Percentiles rank a stretch among this genome's conserved stretches.
phyloP scores from a whole-genome alignment of 2,113 vertebrate species.

The Microtus richardsoni region DNA sequence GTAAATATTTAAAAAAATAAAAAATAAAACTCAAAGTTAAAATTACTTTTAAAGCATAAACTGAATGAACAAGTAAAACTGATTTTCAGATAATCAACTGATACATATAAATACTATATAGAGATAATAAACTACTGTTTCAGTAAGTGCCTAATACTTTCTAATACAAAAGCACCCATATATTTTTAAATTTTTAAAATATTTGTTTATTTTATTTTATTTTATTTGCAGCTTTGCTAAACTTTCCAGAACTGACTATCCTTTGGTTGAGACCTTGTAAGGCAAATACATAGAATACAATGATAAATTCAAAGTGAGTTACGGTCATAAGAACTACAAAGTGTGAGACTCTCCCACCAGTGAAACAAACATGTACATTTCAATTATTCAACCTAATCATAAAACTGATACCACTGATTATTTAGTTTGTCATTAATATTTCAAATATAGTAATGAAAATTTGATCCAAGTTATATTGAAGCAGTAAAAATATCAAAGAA shows the following conservation, averaged over 20 bases:
- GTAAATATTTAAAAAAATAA: too few species aligned
- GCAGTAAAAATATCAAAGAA: conserved; percentile 21
- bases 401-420: background rate
- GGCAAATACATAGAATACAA: conserved; percentile 50
- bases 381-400: conserved; percentile 27
- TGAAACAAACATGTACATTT: conserved; percentile 25
- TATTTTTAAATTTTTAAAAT: background rate
- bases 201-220: background rate
- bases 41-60: conserved; percentile 12
- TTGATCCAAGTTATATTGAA: background rate
- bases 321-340: background rate
- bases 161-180: background rate
- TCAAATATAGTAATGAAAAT: background rate
- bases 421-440: background rate
- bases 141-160: background rate
- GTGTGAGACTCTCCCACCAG: background rate
- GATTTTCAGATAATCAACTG: conserved; percentile 26
- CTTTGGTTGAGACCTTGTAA: background rate
- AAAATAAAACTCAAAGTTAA: too few species aligned
- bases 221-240: background rate
- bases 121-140: background rate
- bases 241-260: background rate
- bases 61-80: conserved; percentile 27
- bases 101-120: background rate
- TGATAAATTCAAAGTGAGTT: background rate